Base-by-base conservation (phyloP, 2,888 invertebrate species). In the Drosophila quasianomalipes region DNA sequence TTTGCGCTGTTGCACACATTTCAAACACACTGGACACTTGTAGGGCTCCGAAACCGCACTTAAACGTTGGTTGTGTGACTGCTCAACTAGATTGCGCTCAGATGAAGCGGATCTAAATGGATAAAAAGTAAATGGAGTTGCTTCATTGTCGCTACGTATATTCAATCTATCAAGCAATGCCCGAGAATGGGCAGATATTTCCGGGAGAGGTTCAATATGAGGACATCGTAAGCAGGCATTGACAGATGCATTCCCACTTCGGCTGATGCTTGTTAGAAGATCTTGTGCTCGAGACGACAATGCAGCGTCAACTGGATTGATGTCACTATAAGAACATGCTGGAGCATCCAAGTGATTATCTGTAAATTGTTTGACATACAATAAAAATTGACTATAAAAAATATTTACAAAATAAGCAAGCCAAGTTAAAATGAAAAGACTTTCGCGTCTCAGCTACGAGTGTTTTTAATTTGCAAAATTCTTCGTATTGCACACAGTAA, bases 21-120 rank as follows among this genome's bases (percentile, higher is more conserved):
- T 53, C 60, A 70, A 55, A 22, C 84, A 83, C 2, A 83, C 64
- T 14, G 82, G 82, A 69, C 86, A 83, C 9, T 70, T 72, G 7
- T 83, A 76, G 41, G 71, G 58, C n/a, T 55, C 62, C 3, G 35
- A 22, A 31, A 22, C 5, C 19, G 1, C 9, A 28, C 2, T 7
- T 14, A 16, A 5, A 54, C 19, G 10, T 35, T 12, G 28, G 1
- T 47, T 30, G 41, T 39, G 19, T 57, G 47, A 28, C 31, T 55
- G 53, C 47, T 52, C 39, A 28, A 44, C 14, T 12, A 54, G 9
- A 26, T 7, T n/a, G 44, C 4, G 1, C 22, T 19, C 22, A 10
- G 47, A n/a, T 33, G 49, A 12, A 14, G 6, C 12, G 22, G 57
- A 26, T 35, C 16, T 14, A 22, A 22, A 33, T 16, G 57, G 39